These are phyloP conservation scores for Scelioninae gen. 1 DNA, from an alignment of 2,888 invertebrate species.

Conservation along the genomic window DNA sequence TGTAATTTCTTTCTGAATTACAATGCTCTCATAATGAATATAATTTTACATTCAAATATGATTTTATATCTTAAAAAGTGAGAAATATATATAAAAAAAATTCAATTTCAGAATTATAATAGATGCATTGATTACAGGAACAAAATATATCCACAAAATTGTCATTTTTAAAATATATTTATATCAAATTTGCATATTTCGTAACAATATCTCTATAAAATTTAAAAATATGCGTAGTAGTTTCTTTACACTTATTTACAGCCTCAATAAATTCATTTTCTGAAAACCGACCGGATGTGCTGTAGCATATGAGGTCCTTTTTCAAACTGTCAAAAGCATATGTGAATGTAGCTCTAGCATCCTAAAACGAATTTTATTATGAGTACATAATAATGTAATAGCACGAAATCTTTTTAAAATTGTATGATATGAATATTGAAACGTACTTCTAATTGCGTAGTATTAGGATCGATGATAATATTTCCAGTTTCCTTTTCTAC, in stretches of 20 bases:
- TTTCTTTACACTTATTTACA: conserved; percentile 87
- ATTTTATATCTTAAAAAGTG: too few relatives aligned
- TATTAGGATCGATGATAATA: conserved; percentile 88
- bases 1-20: too few relatives aligned
- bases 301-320: conserved; percentile 87
- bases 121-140: not conserved
- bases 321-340: conserved; percentile 90
- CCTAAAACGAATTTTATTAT: conserved; percentile 80
- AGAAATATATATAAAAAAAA: too few relatives aligned
- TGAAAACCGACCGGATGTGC: conserved; percentile 89
- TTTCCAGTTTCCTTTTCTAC: conserved; percentile 86
- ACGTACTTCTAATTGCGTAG: conserved; percentile 83
- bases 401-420: not conserved
- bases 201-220: conserved; percentile 89
- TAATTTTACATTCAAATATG: too few relatives aligned
- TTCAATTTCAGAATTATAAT: too few relatives aligned
- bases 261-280: conserved; percentile 89
- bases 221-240: conserved; percentile 89
- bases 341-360: conserved; percentile 87
- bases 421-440: not conserved
- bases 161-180: conserved; percentile 37
- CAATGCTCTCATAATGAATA: too few relatives aligned
- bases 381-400: conserved; percentile 20
- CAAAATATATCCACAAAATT: conserved; percentile 1
- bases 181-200: conserved; percentile 85